Percentiles rank a stretch among this genome's conserved stretches.
These are phyloP conservation scores for Malurus melanocephalus DNA, from an alignment of 2,113 vertebrate species.

Conservation along the genomic window DNA sequence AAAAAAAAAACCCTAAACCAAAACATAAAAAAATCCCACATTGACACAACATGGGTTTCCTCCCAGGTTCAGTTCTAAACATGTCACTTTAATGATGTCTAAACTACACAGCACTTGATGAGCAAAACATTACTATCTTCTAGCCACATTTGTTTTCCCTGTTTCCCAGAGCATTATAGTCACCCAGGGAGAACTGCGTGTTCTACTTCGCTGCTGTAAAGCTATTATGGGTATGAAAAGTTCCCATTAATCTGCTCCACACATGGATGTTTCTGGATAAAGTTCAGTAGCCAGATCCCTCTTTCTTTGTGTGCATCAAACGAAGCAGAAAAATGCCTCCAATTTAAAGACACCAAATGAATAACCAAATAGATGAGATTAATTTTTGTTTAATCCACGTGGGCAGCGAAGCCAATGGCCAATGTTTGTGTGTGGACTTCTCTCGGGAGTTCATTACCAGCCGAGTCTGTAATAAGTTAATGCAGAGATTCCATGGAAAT, in stretches of 20 bases:
- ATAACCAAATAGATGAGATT: constrained; percentile 60
- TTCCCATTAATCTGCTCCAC: constrained; percentile 69
- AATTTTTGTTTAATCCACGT: constrained; percentile 56
- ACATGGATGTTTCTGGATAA: constrained; percentile 70
- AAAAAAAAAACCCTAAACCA: neutral
- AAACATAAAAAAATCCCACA: neutral
- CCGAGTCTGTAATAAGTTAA: constrained; percentile 24
- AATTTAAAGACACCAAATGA: constrained; percentile 63
- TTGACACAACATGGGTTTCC: neutral
- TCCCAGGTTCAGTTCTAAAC: neutral
- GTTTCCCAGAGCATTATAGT: neutral
- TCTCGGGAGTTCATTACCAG: constrained; percentile 38
- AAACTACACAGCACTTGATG: neutral
- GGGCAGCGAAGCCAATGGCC: constrained; percentile 17
- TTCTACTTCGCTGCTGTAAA: constrained; percentile 42
- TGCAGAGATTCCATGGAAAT: constrained; percentile 41
- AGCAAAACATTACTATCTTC: constrained; percentile 27
- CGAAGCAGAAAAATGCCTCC: constrained; percentile 64
- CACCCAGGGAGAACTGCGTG: constrained; percentile 29
- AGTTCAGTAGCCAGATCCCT: constrained; percentile 58
- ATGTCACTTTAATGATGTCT: constrained; percentile 18
- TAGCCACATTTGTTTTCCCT: constrained; percentile 10
- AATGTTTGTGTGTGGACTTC: constrained; percentile 17
- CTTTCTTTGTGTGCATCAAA: constrained; percentile 61
- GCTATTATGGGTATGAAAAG: constrained; percentile 63